These are phyloP conservation scores for Hesperia comma DNA, from an alignment of 2,888 invertebrate species.

Conservation along the genomic window DNA sequence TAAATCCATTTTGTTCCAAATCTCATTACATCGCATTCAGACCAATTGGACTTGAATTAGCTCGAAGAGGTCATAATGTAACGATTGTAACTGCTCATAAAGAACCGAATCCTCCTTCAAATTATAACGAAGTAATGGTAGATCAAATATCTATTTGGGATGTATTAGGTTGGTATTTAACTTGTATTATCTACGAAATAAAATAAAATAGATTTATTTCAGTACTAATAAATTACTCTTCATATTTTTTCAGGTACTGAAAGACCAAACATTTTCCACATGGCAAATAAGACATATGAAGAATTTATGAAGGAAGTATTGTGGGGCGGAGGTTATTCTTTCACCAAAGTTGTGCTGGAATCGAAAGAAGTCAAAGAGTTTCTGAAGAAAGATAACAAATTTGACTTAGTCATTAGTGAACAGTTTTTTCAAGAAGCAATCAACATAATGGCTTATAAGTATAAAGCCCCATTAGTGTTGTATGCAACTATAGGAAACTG, in stretches of 20 bases:
- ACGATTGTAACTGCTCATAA: constrained; percentile 73
- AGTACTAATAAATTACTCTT: too few relatives aligned
- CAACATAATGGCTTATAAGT: constrained; percentile 72
- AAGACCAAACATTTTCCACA: constrained; percentile 71
- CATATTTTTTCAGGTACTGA: constrained; percentile 54
- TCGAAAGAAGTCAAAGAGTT: constrained; percentile 62
- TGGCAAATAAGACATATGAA: constrained; percentile 66
- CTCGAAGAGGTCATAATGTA: constrained; percentile 79
- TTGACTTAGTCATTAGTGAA: constrained; percentile 77
- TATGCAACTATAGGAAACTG: constrained; percentile 73
- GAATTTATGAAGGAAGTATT: constrained; percentile 64
- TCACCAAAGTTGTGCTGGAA: constrained; percentile 65
- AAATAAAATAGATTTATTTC: too few relatives aligned
- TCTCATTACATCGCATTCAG: constrained; percentile 77
- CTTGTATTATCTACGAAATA: too few relatives aligned
- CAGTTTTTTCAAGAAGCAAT: constrained; percentile 78
- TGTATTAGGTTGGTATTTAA: constrained; percentile 58
- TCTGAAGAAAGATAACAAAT: constrained; percentile 61
- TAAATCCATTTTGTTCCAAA: constrained; percentile 74
- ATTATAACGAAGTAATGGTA: constrained; percentile 67
- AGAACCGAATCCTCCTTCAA: constrained; percentile 61
- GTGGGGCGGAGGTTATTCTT: constrained; percentile 65
- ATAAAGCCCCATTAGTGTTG: constrained; percentile 68
- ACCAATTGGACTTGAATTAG: constrained; percentile 75
- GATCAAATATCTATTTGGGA: constrained; percentile 72